These are phyloP conservation scores for Microcebus lehilahytsara DNA, from an alignment of 2,113 vertebrate genomes.

Conservation along the genomic window DNA sequence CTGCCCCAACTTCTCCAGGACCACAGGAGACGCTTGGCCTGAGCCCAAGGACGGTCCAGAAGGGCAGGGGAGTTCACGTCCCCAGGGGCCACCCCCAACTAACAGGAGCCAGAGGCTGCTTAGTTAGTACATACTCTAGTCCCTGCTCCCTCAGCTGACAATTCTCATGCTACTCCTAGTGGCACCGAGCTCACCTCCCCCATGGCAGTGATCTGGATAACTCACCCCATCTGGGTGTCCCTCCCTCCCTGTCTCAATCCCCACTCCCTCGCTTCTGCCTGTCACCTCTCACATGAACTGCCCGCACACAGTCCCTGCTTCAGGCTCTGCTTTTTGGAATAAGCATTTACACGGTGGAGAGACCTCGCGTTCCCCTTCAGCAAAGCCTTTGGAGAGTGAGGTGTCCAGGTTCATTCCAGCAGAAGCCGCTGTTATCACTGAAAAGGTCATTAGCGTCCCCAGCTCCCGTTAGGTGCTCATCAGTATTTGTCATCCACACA, in stretches of 20 bases:
- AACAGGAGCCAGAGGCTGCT: background rate
- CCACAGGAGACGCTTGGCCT: background rate
- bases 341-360: background rate
- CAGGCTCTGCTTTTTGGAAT: background rate
- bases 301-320: background rate
- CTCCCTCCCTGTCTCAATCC: background rate
- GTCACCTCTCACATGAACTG: background rate
- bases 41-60: background rate
- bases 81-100: background rate
- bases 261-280: fast-evolving
- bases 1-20: background rate
- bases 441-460: background rate
- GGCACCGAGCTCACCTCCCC: background rate
- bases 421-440: background rate
- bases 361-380: background rate
- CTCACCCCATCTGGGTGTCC: background rate
- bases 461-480: background rate
- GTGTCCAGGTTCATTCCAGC: background rate
- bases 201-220: background rate
- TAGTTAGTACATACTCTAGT: background rate
- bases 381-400: slow-evolving; percentile 3
- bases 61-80: background rate
- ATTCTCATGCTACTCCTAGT: background rate
- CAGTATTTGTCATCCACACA: background rate
- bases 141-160: background rate